phyloP scores from a whole-genome alignment of 1,140 invertebrate genomes.

The Cydia amplana region DNA sequence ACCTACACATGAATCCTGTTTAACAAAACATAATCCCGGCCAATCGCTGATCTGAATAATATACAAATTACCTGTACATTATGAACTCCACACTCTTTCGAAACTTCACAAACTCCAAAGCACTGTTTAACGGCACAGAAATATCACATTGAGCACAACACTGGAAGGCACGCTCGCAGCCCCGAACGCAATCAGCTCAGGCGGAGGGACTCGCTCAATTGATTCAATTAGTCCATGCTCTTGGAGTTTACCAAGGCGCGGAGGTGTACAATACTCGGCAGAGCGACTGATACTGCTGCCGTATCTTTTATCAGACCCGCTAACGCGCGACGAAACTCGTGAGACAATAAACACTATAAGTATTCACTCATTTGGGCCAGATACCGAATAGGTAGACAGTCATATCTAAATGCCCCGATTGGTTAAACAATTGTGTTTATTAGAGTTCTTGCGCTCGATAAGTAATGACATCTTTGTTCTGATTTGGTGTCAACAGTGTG shows the following conservation, averaged over 20 bases:
- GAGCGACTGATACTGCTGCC: conserved; percentile 66
- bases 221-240: conserved; percentile 66
- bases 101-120: conserved; percentile 18
- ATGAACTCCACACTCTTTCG: background rate
- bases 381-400: conserved; percentile 60
- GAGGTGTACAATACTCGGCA: conserved; percentile 55
- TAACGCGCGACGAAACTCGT: conserved; percentile 35
- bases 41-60: background rate
- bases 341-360: conserved; percentile 52
- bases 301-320: conserved; percentile 68
- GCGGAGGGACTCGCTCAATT: conserved; percentile 64
- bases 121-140: conserved; percentile 21
- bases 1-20: background rate
- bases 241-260: conserved; percentile 39
- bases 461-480: conserved; percentile 65
- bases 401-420: conserved; percentile 70
- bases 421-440: conserved; percentile 65
- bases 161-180: background rate
- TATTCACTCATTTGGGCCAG: conserved; percentile 52
- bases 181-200: conserved; percentile 51
- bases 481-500: conserved; percentile 29
- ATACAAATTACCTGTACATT: conserved; percentile 29
- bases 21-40: background rate
- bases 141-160: conserved; percentile 21
- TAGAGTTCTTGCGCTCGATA: conserved; percentile 52